A percentile compares a stretch with the other conserved stretches of the same genome.
phyloP scores from a whole-genome alignment of 30 jellyfish, hydroid and myxozoan genomes.

The Turritopsis rubra region DNA sequence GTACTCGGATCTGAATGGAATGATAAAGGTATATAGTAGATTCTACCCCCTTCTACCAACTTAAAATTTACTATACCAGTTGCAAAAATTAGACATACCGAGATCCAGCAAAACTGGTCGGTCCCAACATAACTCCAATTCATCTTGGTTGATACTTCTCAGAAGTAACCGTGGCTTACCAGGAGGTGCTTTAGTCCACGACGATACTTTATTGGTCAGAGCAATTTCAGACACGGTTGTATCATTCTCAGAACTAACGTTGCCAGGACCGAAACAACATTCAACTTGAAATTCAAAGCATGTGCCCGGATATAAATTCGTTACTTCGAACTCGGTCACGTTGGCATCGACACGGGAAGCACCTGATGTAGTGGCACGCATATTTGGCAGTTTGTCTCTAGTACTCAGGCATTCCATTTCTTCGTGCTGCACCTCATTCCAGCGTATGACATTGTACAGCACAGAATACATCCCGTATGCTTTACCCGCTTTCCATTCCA shows the following conservation, averaged over 20 bases:
- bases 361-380: slow-evolving; percentile 9
- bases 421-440: slow-evolving; percentile 31
- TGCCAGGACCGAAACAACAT: slow-evolving; percentile 36
- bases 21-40: neutral
- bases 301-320: slow-evolving; percentile 32
- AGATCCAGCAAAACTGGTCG: slow-evolving; percentile 50
- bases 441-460: slow-evolving; percentile 12
- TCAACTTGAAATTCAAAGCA: slow-evolving; percentile 22
- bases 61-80: neutral
- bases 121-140: slow-evolving; percentile 40
- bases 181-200: slow-evolving; percentile 67
- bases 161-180: slow-evolving; percentile 34
- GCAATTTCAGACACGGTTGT: slow-evolving; percentile 16
- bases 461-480: slow-evolving; percentile 40
- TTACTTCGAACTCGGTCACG: slow-evolving; percentile 18
- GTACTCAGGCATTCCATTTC: slow-evolving; percentile 22
- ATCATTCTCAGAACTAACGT: slow-evolving; percentile 16
- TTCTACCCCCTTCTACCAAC: neutral
- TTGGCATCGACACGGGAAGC: slow-evolving; percentile 11
- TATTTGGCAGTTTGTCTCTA: slow-evolving; percentile 19
- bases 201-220: slow-evolving; percentile 9
- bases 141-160: slow-evolving; percentile 36
- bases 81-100: slow-evolving; percentile 2
- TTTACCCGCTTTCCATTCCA: slow-evolving; percentile 37
- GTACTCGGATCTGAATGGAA: slow-evolving; percentile 7